A percentile compares a stretch with the other conserved stretches of the same genome.
These are phyloP conservation scores for Cheilosia vulpina DNA, from an alignment of 2,888 invertebrate genomes.

Conservation along the genomic window DNA sequence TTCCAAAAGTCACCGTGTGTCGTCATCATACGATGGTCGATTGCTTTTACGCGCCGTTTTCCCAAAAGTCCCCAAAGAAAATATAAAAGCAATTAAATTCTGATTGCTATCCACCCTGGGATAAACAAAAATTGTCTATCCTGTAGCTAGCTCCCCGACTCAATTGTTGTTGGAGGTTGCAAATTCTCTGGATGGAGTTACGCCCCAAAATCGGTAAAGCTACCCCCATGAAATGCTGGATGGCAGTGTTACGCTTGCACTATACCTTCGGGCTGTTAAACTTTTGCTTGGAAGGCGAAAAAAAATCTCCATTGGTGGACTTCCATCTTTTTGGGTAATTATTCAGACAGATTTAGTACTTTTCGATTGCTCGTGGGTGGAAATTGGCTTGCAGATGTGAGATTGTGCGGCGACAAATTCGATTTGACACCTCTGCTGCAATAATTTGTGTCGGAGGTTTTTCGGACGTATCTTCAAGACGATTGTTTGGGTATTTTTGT, in stretches of 20 bases:
- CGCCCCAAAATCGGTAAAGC: constrained; percentile 21
- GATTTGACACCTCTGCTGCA: no score
- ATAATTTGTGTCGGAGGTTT: no score
- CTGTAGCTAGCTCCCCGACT: background rate
- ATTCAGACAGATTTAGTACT: constrained; percentile 82
- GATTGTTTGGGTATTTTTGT: no score
- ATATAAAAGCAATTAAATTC: constrained; percentile 81
- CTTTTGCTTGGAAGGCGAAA: background rate
- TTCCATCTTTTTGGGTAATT: constrained; percentile 81
- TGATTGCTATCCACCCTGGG: constrained; percentile 79
- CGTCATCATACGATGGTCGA: constrained; percentile 18
- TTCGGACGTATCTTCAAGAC: no score
- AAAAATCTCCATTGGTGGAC: background rate
- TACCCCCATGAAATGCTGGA: background rate
- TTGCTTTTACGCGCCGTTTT: constrained; percentile 27
- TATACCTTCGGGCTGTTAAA: constrained; percentile 5
- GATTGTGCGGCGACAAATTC: background rate
- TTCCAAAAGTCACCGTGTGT: constrained; percentile 8
- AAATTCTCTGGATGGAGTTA: constrained; percentile 30
- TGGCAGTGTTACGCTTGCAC: background rate
- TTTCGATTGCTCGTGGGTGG: constrained; percentile 81
- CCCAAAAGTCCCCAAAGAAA: constrained; percentile 70
- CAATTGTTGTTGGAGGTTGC: constrained; percentile 30
- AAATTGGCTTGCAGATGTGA: constrained; percentile 78
- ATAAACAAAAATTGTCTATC: constrained; percentile 32